These are phyloP conservation scores for Microtus pennsylvanicus DNA, from an alignment of 2,113 vertebrate genomes.

Conservation along the genomic window DNA sequence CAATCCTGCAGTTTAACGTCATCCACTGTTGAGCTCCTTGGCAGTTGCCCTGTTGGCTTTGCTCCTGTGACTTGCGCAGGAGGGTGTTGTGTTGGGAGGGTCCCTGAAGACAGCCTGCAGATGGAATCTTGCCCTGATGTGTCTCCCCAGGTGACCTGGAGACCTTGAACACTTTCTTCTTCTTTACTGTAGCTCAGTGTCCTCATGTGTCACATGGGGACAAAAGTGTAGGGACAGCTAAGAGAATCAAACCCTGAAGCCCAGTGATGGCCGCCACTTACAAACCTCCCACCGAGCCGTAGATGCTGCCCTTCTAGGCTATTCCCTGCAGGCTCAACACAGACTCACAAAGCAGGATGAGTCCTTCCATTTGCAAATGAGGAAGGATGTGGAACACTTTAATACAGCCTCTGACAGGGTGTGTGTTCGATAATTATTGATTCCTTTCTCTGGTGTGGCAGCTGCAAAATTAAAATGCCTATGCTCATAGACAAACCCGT, in stretches of 20 bases:
- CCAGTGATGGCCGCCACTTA: neutral
- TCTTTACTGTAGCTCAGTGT: neutral
- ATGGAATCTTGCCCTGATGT: neutral
- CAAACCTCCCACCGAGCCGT: accelerated
- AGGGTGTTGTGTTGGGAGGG: neutral
- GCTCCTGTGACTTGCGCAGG: too few relatives aligned
- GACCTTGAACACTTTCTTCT: neutral
- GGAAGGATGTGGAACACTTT: slow-evolving; percentile 41
- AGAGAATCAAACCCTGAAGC: neutral
- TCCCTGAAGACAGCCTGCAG: neutral
- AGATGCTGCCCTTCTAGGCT: neutral
- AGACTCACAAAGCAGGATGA: neutral
- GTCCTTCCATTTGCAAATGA: neutral
- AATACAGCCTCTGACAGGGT: neutral
- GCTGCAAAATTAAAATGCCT: slow-evolving; percentile 65
- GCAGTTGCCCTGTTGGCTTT: accelerated
- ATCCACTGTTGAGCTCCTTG: neutral
- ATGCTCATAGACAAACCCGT: slow-evolving; percentile 36
- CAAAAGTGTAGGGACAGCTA: neutral
- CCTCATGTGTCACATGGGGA: neutral
- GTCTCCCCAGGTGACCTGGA: neutral
- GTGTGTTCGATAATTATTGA: slow-evolving; percentile 67
- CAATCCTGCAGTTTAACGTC: neutral
- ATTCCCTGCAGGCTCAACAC: neutral
- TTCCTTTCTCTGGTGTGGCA: slow-evolving; percentile 44